Base-by-base conservation (phyloP, 2,113 vertebrate genomes). In the Okapia johnstoni region DNA sequence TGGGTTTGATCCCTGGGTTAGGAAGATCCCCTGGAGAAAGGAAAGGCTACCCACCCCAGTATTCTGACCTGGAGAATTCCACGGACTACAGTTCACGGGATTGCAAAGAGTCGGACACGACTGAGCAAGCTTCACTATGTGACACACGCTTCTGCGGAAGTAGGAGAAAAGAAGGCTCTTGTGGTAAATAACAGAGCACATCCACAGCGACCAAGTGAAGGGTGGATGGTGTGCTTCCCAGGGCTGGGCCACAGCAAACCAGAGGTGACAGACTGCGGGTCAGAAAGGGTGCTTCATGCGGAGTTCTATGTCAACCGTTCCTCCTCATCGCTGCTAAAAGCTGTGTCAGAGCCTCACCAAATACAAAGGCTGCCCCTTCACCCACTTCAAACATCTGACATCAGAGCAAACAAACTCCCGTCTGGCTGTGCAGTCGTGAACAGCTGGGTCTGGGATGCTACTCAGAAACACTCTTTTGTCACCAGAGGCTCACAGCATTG, bases 241-340 rank as follows among this genome's bases (percentile, higher is more conserved):
- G 55, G 55, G 76, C 55, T 9, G 23, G 25, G 83, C 36, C 30
- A 19, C 48, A 5, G 0, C 28, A 52, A 23, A 77, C 70, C 1
- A 1, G 23, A 8, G 55, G 81, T 33, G 36, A 23, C 25, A 6
- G 40, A 36, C 12, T 3, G 5, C 19, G 7, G 25, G 76, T 11
- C 19, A n/a, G 4, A 17, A 17, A 11, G 23, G 5, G 28, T 0
- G 8, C 23, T 16, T 36, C 58, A 4, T 2, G 36, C 4, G 5
- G 33, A 40, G 58, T 58, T 63, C 50, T 43, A 5, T 48, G 36
- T 46, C 90, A 90, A 33, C 48, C 17, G 14, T 8, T 12, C 3
- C 54, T 46, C 73, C 9, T 9, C 23, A 9, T n/a, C 70, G 81
- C 48, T 14, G 61, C 50, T 2, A 46, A 76, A 54, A 66, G 90